Evolutionary conservation across 2,113 vertebrate species (phyloP), one percentile per base, ranked within the genome.

Genomic region (Erpornis zantholeuca): DNA sequence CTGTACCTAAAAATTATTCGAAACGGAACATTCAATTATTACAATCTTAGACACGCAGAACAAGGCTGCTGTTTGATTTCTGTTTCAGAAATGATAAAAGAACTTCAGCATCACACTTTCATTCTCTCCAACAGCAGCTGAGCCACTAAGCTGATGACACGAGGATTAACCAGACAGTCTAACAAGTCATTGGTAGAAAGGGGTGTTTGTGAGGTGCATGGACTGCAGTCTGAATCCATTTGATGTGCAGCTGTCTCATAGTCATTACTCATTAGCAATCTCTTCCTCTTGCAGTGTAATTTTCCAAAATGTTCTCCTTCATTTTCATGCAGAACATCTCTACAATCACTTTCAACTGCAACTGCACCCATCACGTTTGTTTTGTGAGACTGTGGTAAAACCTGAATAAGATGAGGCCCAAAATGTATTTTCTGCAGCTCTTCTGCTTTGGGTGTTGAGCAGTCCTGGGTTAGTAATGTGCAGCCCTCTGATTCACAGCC

Each of bases 141-240:
- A 52, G 99, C 97, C 84, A 99, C 98, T 38, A 98, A 94, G 64
- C 87, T 83, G 56, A 99, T 98, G 86, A 99, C 97, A 28, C 96
- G 97, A 3, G 99, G 99, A 96, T 99, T 98, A 88, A 99, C 90
- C 96, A 99, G 96, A 90, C 99, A 99, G 94, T 99, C 98, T 31
- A 99, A 95, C 94, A 99, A 95, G 92, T 99, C 98, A 78, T 99
- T 98, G 59, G 99, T 99, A 66, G 98, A 99, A 91, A 99, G 88
- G 15, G 84, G 56, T 45, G 82, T 68, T 22, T 82, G 86, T 54
- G 94, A 92, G 38, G 89, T 49, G 27, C 65, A 36, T 6, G 29
- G 13, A 6, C 72, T 42, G 19, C 82, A 4, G 36, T 76, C 35
- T 27, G 94, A 66, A 77, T 89, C 76, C 25, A 73, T 50, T 9